phyloP scores from a whole-genome alignment of 2,888 invertebrate species.

The Anaspis maculata region DNA sequence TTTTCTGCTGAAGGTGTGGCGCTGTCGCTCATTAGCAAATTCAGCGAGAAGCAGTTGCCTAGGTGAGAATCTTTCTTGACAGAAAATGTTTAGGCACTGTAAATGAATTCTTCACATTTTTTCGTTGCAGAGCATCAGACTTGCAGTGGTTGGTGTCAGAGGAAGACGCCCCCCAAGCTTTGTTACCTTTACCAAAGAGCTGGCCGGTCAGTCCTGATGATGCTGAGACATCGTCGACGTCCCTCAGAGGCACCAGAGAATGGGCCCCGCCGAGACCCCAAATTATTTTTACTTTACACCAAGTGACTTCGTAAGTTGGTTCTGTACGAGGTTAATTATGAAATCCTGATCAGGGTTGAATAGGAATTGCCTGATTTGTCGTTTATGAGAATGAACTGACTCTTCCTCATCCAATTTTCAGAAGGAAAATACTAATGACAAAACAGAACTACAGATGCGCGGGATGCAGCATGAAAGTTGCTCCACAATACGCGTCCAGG shows the following conservation, averaged over 20 bases:
- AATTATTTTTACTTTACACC: conserved; percentile 72
- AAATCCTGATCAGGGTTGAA: too few species aligned
- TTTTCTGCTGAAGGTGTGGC: conserved; percentile 74
- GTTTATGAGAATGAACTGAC: too few species aligned
- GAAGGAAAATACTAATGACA: conserved; percentile 55
- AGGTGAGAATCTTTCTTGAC: too few species aligned
- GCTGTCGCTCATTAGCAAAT: conserved; percentile 63
- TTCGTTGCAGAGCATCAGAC: conserved; percentile 68
- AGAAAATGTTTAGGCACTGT: too few species aligned
- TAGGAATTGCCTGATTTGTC: too few species aligned
- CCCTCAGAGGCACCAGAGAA: conserved; percentile 64
- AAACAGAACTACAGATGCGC: conserved; percentile 75
- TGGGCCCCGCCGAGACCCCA: conserved; percentile 83
- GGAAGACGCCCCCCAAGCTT: conserved; percentile 65
- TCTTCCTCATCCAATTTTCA: conserved; percentile 28
- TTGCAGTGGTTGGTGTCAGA: conserved; percentile 75
- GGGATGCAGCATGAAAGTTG: conserved; percentile 76
- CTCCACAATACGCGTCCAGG: conserved; percentile 59
- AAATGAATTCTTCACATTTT: too few species aligned
- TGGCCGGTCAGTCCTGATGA: conserved; percentile 62
- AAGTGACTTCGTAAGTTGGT: conserved; percentile 53
- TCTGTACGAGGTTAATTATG: background rate
- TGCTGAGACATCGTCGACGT: conserved; percentile 39
- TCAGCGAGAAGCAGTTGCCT: conserved; percentile 67
- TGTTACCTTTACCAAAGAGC: conserved; percentile 67